Evolutionary conservation across 1,140 invertebrate species (phyloP), one percentile per base, ranked within the genome.

Genomic region (Orussus abietinus): DNA sequence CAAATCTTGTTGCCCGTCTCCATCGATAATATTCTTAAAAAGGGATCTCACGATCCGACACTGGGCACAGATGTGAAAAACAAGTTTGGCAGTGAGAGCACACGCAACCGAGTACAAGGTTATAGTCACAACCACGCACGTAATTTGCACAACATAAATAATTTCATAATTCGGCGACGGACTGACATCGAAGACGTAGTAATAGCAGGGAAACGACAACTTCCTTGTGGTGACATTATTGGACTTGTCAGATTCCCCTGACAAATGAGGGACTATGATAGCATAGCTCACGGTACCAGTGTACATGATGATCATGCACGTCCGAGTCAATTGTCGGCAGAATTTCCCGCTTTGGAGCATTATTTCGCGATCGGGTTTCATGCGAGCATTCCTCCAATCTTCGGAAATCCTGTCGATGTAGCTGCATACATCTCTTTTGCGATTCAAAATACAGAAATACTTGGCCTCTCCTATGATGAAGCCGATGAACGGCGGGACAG

Each of bases 11-110:
- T 33, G 7, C 4, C 19, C 3, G 15, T 4, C 3, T 26, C 43
- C 46, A 3, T 44, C 34, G 2, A 55, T 22, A 4, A 57, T 30
- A 10, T 49, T 36, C 1, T 53, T 15, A 22, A 57, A n/a, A 47
- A 47, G 49, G 6, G 14, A n/a, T 15, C 15, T 9, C 0, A 38
- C 4, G 29, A 38, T 13, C 14, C 29, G 21, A 13, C 25, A 14
- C 3, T 26, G 36, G n/a, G 21, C 36, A 7, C 36, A 38, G 29
- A 11, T 11, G n/a, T 31, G 29, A n/a, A 31, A 12, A 14, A 31
- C 29, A 14, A 31, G n/a, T 15, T 17, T 13, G 13, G 26, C 38
- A 4, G 29, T 11, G n/a, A 21, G 21, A 18, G 26, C 22, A 6
- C 26, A n/a, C n/a, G n/a, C n/a, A n/a, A n/a, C n/a, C n/a, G n/a